Conservation (phyloP, 2,113 vertebrate genomes). For the Gambusia holbrooki region DNA sequence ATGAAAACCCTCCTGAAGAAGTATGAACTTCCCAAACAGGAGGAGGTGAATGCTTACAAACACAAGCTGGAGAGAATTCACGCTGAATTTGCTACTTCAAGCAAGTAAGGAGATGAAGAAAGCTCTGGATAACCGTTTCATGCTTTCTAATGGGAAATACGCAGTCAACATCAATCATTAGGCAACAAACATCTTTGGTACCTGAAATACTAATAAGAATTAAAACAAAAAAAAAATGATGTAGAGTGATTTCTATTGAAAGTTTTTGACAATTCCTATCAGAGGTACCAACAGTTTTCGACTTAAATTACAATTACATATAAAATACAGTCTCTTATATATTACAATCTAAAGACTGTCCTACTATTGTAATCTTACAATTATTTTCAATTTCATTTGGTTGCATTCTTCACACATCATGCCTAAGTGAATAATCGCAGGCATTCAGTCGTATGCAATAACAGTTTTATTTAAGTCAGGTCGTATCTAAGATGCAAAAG, state of each 20-base stretch:
- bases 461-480: slow-evolving; percentile 79
- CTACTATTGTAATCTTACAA: too few relatives aligned
- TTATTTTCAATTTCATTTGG: not conserved
- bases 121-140: not conserved
- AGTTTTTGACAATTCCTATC: not conserved
- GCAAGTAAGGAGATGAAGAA: slow-evolving; percentile 80
- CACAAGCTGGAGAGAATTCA: slow-evolving; percentile 93
- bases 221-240: not conserved
- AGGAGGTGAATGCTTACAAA: slow-evolving; percentile 86
- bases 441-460: slow-evolving; percentile 47
- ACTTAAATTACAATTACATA: too few relatives aligned
- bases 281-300: too few relatives aligned
- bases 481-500: slow-evolving; percentile 83
- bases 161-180: not conserved
- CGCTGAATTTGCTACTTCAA: slow-evolving; percentile 80
- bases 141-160: not conserved
- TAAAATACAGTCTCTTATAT: too few relatives aligned
- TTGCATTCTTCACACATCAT: not conserved
- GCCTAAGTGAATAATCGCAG: slow-evolving; percentile 31
- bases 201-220: not conserved
- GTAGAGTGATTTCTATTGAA: not conserved
- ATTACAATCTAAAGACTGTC: too few relatives aligned
- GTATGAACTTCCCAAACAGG: slow-evolving; percentile 86
- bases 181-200: too few relatives aligned
- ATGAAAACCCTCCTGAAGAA: slow-evolving; percentile 91